Conservation (phyloP, 2,113 vertebrate genomes). For the Cynopterus brachyotis region DNA sequence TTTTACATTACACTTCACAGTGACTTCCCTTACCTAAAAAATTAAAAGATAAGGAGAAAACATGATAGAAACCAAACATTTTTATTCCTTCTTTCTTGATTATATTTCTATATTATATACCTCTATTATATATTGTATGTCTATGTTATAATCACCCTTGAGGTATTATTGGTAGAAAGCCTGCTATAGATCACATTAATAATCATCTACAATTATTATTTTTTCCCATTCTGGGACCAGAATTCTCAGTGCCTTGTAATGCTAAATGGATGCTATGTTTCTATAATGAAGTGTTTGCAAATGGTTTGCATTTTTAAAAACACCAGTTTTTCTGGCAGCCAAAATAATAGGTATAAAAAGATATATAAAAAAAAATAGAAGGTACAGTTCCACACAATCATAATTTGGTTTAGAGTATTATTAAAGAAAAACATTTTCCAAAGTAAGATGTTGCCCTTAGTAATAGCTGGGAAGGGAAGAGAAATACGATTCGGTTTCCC, state of each 20-base stretch:
- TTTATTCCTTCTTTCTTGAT: slow-evolving; percentile 26
- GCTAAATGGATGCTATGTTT: background rate
- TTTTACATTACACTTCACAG: background rate
- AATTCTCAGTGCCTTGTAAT: background rate
- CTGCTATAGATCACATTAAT: background rate
- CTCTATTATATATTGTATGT: background rate
- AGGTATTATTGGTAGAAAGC: background rate
- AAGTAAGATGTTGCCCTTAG: background rate
- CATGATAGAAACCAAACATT: background rate
- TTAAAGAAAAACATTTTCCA: background rate
- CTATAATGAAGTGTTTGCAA: background rate
- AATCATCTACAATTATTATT: background rate
- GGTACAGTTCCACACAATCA: background rate
- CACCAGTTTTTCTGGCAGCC: background rate
- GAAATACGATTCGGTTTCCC: background rate
- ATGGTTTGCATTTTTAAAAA: background rate
- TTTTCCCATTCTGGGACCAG: background rate
- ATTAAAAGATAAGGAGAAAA: background rate
- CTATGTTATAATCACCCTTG: background rate
- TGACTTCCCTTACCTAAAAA: background rate
- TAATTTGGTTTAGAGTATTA: background rate
- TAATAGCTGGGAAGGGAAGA: background rate
- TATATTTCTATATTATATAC: background rate
- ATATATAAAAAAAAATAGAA: background rate
- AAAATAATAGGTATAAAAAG: background rate